Base-by-base conservation (phyloP, 2,113 vertebrate species). In the Alexandromys fortis region DNA sequence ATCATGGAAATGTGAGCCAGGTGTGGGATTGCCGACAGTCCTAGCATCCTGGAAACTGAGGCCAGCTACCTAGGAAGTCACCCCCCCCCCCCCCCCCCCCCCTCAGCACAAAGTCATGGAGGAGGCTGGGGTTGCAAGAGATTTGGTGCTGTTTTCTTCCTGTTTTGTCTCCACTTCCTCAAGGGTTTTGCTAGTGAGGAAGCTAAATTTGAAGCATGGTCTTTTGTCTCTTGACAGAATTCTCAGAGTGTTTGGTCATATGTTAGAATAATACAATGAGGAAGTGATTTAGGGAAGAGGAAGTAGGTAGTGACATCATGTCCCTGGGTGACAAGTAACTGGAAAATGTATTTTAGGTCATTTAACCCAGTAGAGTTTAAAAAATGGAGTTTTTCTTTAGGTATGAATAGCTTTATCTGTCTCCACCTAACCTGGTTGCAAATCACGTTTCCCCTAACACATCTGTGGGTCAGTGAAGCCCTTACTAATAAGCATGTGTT, bases 221-320 rank as follows among this genome's bases (percentile, higher is more conserved):
- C 65, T 42, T 82, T 72, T 93, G 73, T 91, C 68, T 90, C 73
- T 75, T n/a, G 61, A 83, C 28, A 42, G 63, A 85, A 85, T 94
- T 97, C 92, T 96, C 92, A 61, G 96, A 95, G 81, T 45, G 79
- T 70, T 58, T 67, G 76, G 16, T 89, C 72, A 14, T 55, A 30
- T 87, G 63, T 76, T 76, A 76, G 87, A 85, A 86, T 61, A 89
- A 21, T 10, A 61, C 49, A 88, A 38, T 67, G 92, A 96, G 97
- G 96, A 98, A 97, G 95, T 97, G 81, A 45, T 77, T 96, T 93
- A 82, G 96, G 97, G 92, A 96, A 97, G 93, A 72, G 92, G 96
- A 96, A 97, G 78, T 89, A 63, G 93, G 73, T 33, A 5, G 68
- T 92, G 83, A 81, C 9, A 0, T 93, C 72, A 21, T 73, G 65